These are phyloP conservation scores for Astreopora myriophthalma DNA, from an alignment of 64 coral and sea anemone genomes.

Conservation along the genomic window DNA sequence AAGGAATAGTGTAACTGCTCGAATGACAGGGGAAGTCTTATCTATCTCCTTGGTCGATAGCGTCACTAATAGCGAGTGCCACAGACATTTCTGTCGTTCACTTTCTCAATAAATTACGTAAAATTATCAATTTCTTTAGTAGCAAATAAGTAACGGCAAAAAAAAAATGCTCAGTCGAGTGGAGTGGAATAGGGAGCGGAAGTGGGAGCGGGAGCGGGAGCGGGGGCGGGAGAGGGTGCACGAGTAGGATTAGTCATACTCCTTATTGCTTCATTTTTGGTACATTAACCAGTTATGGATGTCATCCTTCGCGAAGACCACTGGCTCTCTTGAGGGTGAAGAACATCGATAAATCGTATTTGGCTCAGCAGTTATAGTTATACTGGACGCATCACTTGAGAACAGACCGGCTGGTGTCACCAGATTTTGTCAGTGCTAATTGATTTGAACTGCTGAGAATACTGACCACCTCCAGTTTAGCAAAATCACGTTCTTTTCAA, in stretches of 20 bases:
- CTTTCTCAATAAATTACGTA: no score
- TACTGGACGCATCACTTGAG: background rate
- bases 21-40: background rate
- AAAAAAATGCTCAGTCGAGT: background rate
- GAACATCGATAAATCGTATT: background rate
- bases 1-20: background rate
- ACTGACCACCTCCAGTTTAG: background rate
- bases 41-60: no score
- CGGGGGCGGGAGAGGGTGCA: no score
- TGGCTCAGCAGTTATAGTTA: background rate
- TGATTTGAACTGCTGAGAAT: constrained; percentile 7
- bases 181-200: background rate
- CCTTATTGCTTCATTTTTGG: no score
- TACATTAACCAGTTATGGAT: no score
- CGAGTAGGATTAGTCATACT: no score
- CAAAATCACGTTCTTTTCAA: background rate
- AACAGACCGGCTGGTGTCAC: constrained; percentile 24
- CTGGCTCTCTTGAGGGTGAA: background rate
- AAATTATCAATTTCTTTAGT: no score
- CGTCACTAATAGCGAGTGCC: no score
- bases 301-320: background rate
- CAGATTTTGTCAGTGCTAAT: background rate
- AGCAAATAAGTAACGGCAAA: no score
- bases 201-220: no score
- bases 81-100: no score